Conservation (phyloP, 2,113 vertebrate species). For the Sula dactylatra region DNA sequence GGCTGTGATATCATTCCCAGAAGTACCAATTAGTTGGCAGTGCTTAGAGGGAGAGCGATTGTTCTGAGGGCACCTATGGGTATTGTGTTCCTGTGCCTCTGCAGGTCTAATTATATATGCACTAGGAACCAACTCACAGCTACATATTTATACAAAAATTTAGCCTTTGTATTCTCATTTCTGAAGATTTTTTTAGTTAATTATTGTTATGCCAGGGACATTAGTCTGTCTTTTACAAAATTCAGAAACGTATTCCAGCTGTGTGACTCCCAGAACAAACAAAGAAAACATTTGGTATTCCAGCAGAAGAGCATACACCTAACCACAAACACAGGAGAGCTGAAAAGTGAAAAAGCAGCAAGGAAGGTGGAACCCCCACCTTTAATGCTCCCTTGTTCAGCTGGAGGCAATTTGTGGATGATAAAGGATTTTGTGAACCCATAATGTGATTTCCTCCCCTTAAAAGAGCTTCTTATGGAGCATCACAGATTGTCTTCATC, state of each 20-base stretch:
- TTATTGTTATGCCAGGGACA: background rate
- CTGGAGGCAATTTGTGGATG: constrained; percentile 4
- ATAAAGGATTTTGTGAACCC: background rate
- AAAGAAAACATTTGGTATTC: constrained; percentile 15
- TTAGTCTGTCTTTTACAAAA: background rate
- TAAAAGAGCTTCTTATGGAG: background rate
- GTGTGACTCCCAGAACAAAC: background rate
- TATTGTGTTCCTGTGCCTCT: constrained; percentile 6
- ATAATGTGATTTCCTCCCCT: background rate
- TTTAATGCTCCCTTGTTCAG: constrained; percentile 25
- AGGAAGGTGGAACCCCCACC: background rate
- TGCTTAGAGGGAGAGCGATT: constrained; percentile 56
- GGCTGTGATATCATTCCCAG: constrained; percentile 57
- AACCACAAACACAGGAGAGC: background rate
- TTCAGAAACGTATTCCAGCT: background rate
- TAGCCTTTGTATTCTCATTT: constrained; percentile 5
- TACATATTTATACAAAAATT: constrained; percentile 41
- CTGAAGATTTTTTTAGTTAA: constrained; percentile 41
- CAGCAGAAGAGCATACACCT: background rate
- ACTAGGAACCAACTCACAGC: constrained; percentile 20
- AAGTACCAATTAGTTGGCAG: constrained; percentile 66
- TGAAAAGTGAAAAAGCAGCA: background rate
- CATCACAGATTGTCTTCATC: background rate
- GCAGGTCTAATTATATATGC: constrained; percentile 37
- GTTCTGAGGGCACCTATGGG: constrained; percentile 53